Evolutionary conservation across 2,888 invertebrate genomes (phyloP).

Genomic region (Trichopoda pennipes): DNA sequence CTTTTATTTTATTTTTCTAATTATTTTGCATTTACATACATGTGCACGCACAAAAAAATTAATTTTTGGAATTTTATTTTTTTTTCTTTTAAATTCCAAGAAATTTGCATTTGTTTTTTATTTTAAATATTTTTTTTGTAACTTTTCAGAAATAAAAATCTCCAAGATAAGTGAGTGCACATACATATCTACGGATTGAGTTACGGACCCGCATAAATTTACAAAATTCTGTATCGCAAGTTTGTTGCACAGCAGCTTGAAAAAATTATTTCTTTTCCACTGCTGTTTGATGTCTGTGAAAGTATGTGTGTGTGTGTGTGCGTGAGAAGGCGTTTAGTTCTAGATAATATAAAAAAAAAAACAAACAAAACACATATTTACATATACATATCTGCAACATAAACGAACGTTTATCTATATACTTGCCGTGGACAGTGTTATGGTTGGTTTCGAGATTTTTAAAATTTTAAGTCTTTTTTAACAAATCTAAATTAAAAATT

Average conservation of each 20-base stretch:
- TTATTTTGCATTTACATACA: slow-evolving; percentile 19
- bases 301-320: background rate
- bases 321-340: slow-evolving; percentile 60
- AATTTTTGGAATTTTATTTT: background rate
- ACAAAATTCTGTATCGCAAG: slow-evolving; percentile 40
- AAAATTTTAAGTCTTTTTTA: too few species aligned
- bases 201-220: slow-evolving; percentile 62
- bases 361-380: slow-evolving; percentile 29
- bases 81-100: slow-evolving; percentile 36
- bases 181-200: slow-evolving; percentile 43
- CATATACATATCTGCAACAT: too few species aligned
- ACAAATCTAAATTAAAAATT: too few species aligned
- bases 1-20: slow-evolving; percentile 8
- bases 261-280: slow-evolving; percentile 21
- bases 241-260: slow-evolving; percentile 25
- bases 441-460: background rate
- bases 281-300: slow-evolving; percentile 11
- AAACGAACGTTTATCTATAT: slow-evolving; percentile 9
- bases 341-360: slow-evolving; percentile 28
- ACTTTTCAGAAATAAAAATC: slow-evolving; percentile 8
- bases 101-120: slow-evolving; percentile 59
- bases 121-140: background rate
- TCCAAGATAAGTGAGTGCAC: slow-evolving; percentile 47
- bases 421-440: slow-evolving; percentile 3
- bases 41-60: slow-evolving; percentile 60